phyloP scores from a whole-genome alignment of 35 echinoderm and acorn worm species.

The Apostichopus californicus region DNA sequence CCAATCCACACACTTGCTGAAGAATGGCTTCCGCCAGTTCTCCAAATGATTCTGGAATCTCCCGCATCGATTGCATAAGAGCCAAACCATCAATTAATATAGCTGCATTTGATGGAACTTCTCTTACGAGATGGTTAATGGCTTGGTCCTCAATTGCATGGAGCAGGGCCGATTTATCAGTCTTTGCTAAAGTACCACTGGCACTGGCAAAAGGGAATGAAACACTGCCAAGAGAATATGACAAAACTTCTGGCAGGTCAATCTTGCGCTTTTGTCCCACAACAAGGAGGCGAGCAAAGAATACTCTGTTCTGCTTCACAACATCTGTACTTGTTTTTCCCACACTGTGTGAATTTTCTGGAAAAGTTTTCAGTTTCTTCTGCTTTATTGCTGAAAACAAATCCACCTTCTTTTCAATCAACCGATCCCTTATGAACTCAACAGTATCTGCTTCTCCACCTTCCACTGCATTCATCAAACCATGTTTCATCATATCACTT shows the following conservation, averaged over 20 bases:
- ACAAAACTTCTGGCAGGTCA: conserved; percentile 48
- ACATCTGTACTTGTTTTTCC: neutral
- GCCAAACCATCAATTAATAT: conserved; percentile 44
- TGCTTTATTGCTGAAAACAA: neutral
- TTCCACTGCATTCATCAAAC: neutral
- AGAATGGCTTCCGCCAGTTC: conserved; percentile 13
- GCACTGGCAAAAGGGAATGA: conserved; percentile 47
- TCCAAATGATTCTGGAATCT: neutral
- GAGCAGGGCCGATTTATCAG: conserved; percentile 48
- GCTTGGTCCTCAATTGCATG: neutral
- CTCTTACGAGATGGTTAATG: too few relatives aligned
- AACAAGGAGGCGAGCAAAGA: conserved; percentile 53
- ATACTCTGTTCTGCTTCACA: conserved; percentile 5
- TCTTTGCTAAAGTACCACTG: conserved; percentile 51
- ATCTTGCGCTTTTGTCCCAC: conserved; percentile 30
- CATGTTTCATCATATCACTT: neutral
- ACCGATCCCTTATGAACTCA: neutral
- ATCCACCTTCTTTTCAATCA: neutral
- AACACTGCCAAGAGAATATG: conserved; percentile 26
- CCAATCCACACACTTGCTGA: neutral
- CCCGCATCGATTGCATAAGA: neutral
- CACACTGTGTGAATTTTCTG: neutral
- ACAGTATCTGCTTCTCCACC: conserved; percentile 23
- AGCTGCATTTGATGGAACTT: too few relatives aligned
- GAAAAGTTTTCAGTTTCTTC: conserved; percentile 57